phyloP scores from a whole-genome alignment of 2,888 invertebrate species.

The Brachyopa scutellaris region DNA sequence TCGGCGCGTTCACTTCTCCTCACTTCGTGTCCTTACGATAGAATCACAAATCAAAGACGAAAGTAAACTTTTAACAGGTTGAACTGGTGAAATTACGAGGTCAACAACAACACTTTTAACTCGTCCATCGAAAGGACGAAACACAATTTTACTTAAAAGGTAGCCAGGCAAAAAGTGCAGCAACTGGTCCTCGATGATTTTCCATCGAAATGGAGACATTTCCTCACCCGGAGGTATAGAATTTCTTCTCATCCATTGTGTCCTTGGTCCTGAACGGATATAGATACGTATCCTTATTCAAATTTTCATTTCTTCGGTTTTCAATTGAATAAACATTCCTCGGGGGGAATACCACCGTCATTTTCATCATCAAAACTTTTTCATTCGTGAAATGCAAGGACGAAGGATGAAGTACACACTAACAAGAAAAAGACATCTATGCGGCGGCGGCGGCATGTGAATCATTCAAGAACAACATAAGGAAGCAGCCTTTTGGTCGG shows the following conservation, averaged over 20 bases:
- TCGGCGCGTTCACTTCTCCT: constrained; percentile 27
- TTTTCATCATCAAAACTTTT: constrained; percentile 37
- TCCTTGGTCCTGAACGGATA: constrained; percentile 44
- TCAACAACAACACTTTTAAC: constrained; percentile 37
- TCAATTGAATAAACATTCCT: constrained; percentile 68
- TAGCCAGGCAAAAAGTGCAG: constrained; percentile 51
- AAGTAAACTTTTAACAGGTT: constrained; percentile 63
- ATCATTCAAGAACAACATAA: constrained; percentile 27
- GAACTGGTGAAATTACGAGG: constrained; percentile 27
- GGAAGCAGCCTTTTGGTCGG: constrained; percentile 21
- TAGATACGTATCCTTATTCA: constrained; percentile 33
- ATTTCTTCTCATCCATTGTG: constrained; percentile 32
- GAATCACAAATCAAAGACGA: constrained; percentile 62
- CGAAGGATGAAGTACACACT: constrained; percentile 31
- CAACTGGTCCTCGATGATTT: constrained; percentile 39
- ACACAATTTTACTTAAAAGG: constrained; percentile 27
- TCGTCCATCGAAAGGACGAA: not conserved
- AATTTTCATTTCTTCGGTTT: constrained; percentile 64
- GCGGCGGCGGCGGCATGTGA: not conserved
- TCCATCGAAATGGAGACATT: constrained; percentile 24
- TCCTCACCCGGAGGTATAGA: not conserved
- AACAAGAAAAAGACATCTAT: not conserved
- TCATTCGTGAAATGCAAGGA: constrained; percentile 29
- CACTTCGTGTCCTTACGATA: constrained; percentile 15
- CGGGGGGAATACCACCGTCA: constrained; percentile 44